Evolutionary conservation across 2,113 vertebrate species (phyloP).

Genomic region (Osmerus eperlanus): DNA sequence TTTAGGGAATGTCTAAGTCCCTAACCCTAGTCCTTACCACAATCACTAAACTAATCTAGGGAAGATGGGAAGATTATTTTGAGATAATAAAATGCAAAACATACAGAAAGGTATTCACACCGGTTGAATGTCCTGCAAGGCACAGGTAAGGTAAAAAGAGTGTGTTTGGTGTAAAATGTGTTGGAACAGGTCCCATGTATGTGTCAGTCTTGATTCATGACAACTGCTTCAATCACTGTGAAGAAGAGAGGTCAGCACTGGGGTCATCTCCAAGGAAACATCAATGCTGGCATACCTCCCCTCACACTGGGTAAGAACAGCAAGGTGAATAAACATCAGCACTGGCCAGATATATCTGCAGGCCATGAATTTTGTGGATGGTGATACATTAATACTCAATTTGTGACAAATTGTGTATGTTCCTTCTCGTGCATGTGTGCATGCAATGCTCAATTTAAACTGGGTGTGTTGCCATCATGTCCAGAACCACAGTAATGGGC

Average conservation of each 20-base stretch:
- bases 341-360: background rate
- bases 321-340: background rate
- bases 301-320: constrained; percentile 17
- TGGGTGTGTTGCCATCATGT: background rate
- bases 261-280: constrained; percentile 41
- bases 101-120: no score
- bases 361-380: background rate
- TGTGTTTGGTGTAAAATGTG: background rate
- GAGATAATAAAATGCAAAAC: no score
- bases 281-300: constrained; percentile 42
- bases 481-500: background rate
- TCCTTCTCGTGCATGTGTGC: background rate
- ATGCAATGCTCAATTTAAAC: background rate
- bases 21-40: no score
- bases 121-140: no score
- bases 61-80: no score
- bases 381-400: background rate
- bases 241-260: constrained; percentile 38
- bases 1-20: no score
- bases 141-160: no score
- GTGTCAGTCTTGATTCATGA: constrained; percentile 27
- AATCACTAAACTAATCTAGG: no score
- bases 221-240: constrained; percentile 8
- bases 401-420: background rate
- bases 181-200: background rate